A percentile compares a stretch with the other conserved stretches of the same genome.
These are phyloP conservation scores for Hippocampus zosterae DNA, from an alignment of 2,113 vertebrate genomes.

Conservation along the genomic window DNA sequence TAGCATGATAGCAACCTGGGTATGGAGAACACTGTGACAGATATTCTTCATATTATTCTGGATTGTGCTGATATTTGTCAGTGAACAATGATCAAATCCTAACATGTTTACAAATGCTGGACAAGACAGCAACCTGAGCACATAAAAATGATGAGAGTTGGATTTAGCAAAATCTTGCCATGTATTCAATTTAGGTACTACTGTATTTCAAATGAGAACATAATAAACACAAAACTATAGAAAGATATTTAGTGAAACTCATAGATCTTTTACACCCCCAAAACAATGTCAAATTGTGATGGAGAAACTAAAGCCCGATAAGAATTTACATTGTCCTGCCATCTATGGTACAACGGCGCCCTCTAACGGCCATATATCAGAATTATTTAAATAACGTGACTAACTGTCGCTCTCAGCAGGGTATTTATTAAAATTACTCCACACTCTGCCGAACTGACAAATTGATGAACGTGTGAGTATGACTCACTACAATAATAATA, in stretches of 20 bases:
- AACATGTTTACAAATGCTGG: too few species aligned
- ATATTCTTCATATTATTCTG: too few species aligned
- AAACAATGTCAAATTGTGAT: not conserved
- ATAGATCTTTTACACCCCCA: not conserved
- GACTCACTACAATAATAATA: not conserved
- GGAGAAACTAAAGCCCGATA: too few species aligned
- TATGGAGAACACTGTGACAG: too few species aligned
- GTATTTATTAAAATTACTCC: not conserved
- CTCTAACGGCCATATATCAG: conserved; percentile 33
- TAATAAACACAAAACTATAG: not conserved
- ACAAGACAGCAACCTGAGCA: not conserved
- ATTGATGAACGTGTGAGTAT: not conserved
- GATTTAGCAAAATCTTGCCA: not conserved
- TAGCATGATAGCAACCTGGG: too few species aligned
- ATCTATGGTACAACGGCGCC: conserved; percentile 4
- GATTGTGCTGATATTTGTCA: too few species aligned
- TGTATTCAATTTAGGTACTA: not conserved
- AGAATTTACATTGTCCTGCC: not conserved
- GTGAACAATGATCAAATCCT: too few species aligned
- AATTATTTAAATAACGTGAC: rapidly evolving
- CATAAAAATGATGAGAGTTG: not conserved
- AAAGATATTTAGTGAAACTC: not conserved
- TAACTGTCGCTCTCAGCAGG: conserved; percentile 24
- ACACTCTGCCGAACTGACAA: not conserved
- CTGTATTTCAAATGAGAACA: not conserved